A percentile compares a stretch with the other conserved stretches of the same genome.
Evolutionary conservation across 1,140 invertebrate species (phyloP).

Genomic region (Chlorops oryzae): DNA sequence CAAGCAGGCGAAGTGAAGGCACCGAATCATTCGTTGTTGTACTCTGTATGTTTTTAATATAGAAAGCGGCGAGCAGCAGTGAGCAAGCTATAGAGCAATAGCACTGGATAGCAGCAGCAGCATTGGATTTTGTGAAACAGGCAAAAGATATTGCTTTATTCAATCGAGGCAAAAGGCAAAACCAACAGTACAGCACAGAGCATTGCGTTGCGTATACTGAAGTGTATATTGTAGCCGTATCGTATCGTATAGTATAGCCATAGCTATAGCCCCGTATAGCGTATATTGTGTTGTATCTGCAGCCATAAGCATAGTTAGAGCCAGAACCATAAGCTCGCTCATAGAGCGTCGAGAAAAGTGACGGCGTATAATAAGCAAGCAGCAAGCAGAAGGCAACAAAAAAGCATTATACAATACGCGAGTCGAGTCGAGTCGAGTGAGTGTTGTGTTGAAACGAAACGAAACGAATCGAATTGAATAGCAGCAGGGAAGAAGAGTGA

Average conservation of each 20-base stretch:
- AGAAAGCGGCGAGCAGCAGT: constrained; percentile 43
- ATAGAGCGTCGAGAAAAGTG: background rate
- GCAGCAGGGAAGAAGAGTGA: constrained; percentile 6
- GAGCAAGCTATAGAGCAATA: constrained; percentile 9
- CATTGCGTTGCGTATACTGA: background rate
- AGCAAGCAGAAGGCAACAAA: too few species aligned
- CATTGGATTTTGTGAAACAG: constrained; percentile 13
- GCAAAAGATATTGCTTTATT: constrained; percentile 5
- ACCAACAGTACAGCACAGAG: constrained; percentile 1
- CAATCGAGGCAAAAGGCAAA: constrained; percentile 8
- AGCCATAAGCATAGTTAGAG: too few species aligned
- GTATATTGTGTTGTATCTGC: too few species aligned
- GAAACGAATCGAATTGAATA: too few species aligned
- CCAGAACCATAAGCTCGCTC: background rate
- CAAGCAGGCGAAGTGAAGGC: constrained; percentile 37
- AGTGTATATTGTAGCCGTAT: constrained; percentile 1
- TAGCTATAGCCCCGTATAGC: background rate
- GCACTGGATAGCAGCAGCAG: background rate
- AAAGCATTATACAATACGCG: too few species aligned
- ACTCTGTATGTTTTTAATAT: constrained; percentile 45
- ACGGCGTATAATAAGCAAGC: too few species aligned
- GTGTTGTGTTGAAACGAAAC: background rate
- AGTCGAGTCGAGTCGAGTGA: too few species aligned
- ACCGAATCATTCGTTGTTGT: constrained; percentile 43
- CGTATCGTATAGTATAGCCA: constrained; percentile 1